Evolutionary conservation across 2,888 invertebrate species (phyloP), one percentile per base, ranked within the genome.

Genomic region (Synergus japonicus): DNA sequence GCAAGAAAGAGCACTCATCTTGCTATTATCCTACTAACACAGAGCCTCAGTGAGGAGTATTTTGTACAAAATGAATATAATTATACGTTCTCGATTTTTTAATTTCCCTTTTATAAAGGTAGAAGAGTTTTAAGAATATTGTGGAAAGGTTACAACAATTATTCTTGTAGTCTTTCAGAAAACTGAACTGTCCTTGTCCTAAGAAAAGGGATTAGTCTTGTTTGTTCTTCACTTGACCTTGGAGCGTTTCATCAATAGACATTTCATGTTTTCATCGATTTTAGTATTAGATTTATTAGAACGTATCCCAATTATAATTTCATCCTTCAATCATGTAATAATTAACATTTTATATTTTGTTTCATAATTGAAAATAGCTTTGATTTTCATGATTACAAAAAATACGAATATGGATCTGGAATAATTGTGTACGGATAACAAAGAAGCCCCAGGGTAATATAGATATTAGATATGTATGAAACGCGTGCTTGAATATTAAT

Each of bases 21-120:
- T 46, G 73, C 37, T 41, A 49, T 29, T 73, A 54, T 73, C 29
- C 49, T 37, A 49, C 22, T n/a, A 73, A 41, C 73, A 41, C 41
- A 54, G 22, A 54, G 22, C 13, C 12, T 63, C 22, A 12, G 22
- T 63, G 29, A 22, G 13, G 13, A 29, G 9, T 22, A 29, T 29
- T 63, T 29, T 63, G 22, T 29, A 12, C 10, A 13, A 12, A 63
- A 13, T 13, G 63, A 29, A 29, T 63, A 63, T 63, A 63, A 63
- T 63, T 22, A 63, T 63, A 63, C 63, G 13, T 63, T 63, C 22
- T 63, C 18, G 9, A 63, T 29, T 63, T 63, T 60, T 29, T 2
- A 29, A 22, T 63, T 63, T 63, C 63, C 13, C 29, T 63, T 63
- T 29, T 29, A 12, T 29, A 12, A 63, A 63, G 29, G 13, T 18